These are phyloP conservation scores for Stichopus chloronotus DNA, from an alignment of 35 echinoderm and acorn worm species.

Conservation along the genomic window DNA sequence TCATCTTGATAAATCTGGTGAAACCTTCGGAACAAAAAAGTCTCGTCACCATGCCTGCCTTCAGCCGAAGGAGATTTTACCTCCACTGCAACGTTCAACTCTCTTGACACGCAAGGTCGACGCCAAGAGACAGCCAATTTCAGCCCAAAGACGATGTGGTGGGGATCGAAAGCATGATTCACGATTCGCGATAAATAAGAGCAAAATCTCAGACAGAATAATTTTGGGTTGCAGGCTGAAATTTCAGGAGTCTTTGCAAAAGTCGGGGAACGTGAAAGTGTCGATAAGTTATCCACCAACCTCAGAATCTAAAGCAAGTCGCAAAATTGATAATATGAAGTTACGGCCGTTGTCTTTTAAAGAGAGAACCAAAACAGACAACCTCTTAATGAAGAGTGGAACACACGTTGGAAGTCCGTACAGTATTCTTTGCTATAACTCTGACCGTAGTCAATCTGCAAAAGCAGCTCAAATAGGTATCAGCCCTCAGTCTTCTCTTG, in stretches of 20 bases:
- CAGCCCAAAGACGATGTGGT: background rate
- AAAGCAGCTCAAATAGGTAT: background rate
- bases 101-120: background rate
- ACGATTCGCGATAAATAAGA: background rate
- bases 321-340: background rate
- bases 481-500: background rate
- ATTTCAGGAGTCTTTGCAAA: background rate
- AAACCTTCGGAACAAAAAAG: background rate
- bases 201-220: background rate
- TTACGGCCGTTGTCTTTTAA: background rate
- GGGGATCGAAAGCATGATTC: conserved; percentile 12
- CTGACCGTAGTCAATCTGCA: conserved; percentile 5
- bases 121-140: background rate
- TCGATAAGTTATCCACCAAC: background rate
- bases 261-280: background rate
- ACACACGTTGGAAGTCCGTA: background rate
- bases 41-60: conserved; percentile 5
- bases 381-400: background rate
- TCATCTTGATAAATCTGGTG: background rate
- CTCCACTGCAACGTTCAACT: conserved; percentile 16
- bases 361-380: background rate
- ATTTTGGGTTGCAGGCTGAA: background rate
- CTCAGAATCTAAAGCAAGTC: background rate
- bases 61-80: conserved; percentile 28
- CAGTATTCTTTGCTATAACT: background rate